phyloP scores from a whole-genome alignment of 2,888 invertebrate genomes.

The Phaonia tiefii region DNA sequence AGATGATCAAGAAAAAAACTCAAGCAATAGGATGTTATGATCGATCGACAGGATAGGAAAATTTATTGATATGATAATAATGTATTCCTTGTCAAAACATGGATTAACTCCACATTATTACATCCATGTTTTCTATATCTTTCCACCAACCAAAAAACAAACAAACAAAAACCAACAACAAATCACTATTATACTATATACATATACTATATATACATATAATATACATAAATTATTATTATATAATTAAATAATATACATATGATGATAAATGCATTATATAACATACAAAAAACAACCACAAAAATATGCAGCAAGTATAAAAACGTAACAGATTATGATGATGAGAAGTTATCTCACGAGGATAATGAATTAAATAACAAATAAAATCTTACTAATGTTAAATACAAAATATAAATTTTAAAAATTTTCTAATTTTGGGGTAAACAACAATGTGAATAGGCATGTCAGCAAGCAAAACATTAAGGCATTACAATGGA shows the following conservation, averaged over 20 bases:
- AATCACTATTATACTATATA: constrained; percentile 56
- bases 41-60: too few relatives aligned
- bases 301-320: constrained; percentile 12
- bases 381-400: constrained; percentile 66
- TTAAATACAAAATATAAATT: constrained; percentile 61
- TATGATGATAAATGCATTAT: constrained; percentile 65
- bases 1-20: constrained; percentile 44
- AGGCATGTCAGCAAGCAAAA: too few relatives aligned
- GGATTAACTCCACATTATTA: constrained; percentile 20
- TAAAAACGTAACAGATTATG: constrained; percentile 39
- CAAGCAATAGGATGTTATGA: constrained; percentile 62
- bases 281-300: constrained; percentile 45
- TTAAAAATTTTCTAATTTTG: neutral
- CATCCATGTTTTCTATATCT: constrained; percentile 61
- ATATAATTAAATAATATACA: constrained; percentile 57
- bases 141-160: constrained; percentile 53
- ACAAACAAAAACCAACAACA: constrained; percentile 35
- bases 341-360: constrained; percentile 1
- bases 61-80: neutral
- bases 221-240: constrained; percentile 48
- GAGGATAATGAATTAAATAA: constrained; percentile 50
- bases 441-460: too few relatives aligned
- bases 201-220: constrained; percentile 53
- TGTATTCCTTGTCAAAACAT: constrained; percentile 41
- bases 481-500: too few relatives aligned